Evolutionary conservation across 2,113 vertebrate species (phyloP), one percentile per base, ranked within the genome.

Genomic region (Alethe diademata): DNA sequence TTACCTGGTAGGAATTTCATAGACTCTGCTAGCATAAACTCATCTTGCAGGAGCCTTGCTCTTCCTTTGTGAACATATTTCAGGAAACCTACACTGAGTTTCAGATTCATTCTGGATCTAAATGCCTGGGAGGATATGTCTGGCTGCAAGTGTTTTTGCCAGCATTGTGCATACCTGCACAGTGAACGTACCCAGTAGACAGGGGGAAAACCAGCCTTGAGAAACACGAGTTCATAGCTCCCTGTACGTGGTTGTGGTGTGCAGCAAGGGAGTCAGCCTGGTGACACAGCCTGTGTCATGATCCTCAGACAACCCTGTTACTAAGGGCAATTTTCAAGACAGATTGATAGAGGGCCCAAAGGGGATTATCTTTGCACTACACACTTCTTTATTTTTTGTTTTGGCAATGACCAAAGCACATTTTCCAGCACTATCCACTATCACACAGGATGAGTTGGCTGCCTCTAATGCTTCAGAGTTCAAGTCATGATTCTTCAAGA

Each of bases 171-270:
- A 33, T 67, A 28, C 53, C 45, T 45, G 18, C n/a, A 23, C 47
- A 38, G 10, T 28, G 23, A 79, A 40, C 10, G 8, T 2, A 66
- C 4, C 10, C 47, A 86, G 67, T 25, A 45, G 35, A 24, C 0
- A 3, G 43, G 25, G 23, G 12, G 5, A 12, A 33, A 56, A 31
- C 9, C 33, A 64, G 43, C 19, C 45, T 45, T 43, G 38, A 82
- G 70, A 91, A 92, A 87, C 2, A 57, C 6, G 58, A 53, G 42
- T 13, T 70, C 29, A 50, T 53, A 26, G 16, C 22, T 47, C 50
- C 28, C 25, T 11, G 47, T 47, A 38, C 2, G 2, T 3, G 2
- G 33, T 3, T 40, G 45, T 6, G 8, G 51, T 15, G 12, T 11
- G 54, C 25, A 78, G 79, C 78, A 69, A 36, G 85, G 69, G 6